These are phyloP conservation scores for Heliothis peltigera DNA, from an alignment of 2,888 invertebrate species.

Conservation along the genomic window DNA sequence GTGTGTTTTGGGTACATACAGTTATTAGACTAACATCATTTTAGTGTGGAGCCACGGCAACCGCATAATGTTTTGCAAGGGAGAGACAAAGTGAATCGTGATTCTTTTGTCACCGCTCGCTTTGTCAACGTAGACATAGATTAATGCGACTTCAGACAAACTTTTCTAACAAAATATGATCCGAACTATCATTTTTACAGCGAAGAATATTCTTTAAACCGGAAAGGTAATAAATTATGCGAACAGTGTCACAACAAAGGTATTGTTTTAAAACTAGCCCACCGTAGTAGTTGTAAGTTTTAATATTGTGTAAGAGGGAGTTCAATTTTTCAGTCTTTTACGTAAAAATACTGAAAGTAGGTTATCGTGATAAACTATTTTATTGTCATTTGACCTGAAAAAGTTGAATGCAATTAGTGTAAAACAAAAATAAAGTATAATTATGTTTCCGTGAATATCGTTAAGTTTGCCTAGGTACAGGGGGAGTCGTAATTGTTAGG, in stretches of 20 bases:
- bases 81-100: slow-evolving; percentile 59
- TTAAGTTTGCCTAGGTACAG: slow-evolving; percentile 39
- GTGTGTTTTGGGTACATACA: slow-evolving; percentile 60
- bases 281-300: slow-evolving; percentile 27
- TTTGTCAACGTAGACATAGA: slow-evolving; percentile 79
- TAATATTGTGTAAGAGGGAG: slow-evolving; percentile 36
- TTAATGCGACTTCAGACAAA: slow-evolving; percentile 70
- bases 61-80: slow-evolving; percentile 67
- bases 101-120: slow-evolving; percentile 75
- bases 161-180: slow-evolving; percentile 49
- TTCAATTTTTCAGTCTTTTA: slow-evolving; percentile 41
- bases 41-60: slow-evolving; percentile 68
- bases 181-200: slow-evolving; percentile 60
- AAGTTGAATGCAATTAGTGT: slow-evolving; percentile 44
- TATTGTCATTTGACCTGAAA: slow-evolving; percentile 60
- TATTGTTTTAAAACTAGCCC: slow-evolving; percentile 43
- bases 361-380: slow-evolving; percentile 54
- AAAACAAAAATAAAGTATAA: slow-evolving; percentile 59
- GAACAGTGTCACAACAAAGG: slow-evolving; percentile 50
- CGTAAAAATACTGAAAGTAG: slow-evolving; percentile 47
- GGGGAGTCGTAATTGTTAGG: slow-evolving; percentile 40
- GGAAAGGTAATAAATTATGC: slow-evolving; percentile 45
- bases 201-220: slow-evolving; percentile 34
- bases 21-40: slow-evolving; percentile 64
- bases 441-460: slow-evolving; percentile 54